phyloP scores from a whole-genome alignment of 2,888 invertebrate genomes.

The Drosophila anomelani region DNA sequence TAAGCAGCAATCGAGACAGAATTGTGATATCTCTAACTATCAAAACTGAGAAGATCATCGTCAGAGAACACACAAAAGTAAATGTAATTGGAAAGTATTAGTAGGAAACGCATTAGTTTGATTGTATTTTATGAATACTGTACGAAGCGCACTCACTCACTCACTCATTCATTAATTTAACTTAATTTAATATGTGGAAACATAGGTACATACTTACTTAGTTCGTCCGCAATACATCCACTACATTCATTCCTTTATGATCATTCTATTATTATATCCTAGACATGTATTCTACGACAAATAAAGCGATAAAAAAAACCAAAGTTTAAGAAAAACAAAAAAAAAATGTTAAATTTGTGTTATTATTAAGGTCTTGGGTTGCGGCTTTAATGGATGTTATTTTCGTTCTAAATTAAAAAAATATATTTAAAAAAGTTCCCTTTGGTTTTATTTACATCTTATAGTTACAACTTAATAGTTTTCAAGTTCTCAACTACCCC shows the following conservation, averaged over 20 bases:
- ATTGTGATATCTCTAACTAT: constrained; percentile 27
- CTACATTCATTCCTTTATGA: constrained; percentile 33
- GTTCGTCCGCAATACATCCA: constrained; percentile 16
- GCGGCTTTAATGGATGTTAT: neutral
- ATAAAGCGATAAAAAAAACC: constrained; percentile 32
- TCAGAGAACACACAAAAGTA: constrained; percentile 1
- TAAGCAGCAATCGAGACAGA: constrained; percentile 27
- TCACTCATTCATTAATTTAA: constrained; percentile 7
- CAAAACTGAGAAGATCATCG: constrained; percentile 10
- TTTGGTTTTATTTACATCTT: constrained; percentile 17
- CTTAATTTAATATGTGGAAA: neutral
- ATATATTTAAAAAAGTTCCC: neutral
- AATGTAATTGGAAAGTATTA: constrained; percentile 40
- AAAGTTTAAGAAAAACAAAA: constrained; percentile 20
- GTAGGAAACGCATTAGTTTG: constrained; percentile 24
- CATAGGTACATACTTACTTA: constrained; percentile 15
- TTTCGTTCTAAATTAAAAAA: too few species aligned
- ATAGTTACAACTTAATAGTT: constrained; percentile 19
- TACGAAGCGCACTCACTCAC: constrained; percentile 18
- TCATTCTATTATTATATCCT: constrained; percentile 28
- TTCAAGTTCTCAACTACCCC: constrained; percentile 85
- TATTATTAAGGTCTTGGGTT: neutral
- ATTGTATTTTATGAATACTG: constrained; percentile 28
- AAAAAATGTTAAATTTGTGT: neutral
- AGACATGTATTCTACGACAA: constrained; percentile 10